Base-by-base conservation (phyloP, 2,888 invertebrate species). In the Heliconius cydno region DNA sequence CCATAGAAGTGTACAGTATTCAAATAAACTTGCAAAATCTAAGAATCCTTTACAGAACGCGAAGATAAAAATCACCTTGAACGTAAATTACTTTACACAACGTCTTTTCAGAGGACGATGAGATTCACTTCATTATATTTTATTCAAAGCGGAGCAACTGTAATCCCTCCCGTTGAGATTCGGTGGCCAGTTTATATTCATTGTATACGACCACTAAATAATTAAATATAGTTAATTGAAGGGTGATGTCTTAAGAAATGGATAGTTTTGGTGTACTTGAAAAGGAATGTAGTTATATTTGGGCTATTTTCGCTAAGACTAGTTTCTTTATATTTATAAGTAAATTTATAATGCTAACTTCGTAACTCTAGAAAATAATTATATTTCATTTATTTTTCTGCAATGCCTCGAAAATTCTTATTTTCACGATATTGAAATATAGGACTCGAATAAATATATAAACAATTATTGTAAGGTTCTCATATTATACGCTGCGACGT, bases 11-110 rank as follows among this genome's bases (percentile, higher is more conserved):
- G 67, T 13, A 28, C 28, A 52, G 52, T 52, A n/a, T 6, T 30
- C 30, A 68, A 76, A 41, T n/a, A 73, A 22, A 73, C 72, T 30
- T 22, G 34, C 57, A 73, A 76, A 80, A 68, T 65, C 66, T 60
- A 68, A 57, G 81, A 79, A 78, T 63, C 78, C 80, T 46, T 67
- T 76, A 60, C 77, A 77, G 9, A 80, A 76, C 60, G n/a, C 73
- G 78, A 66, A 77, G 78, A 78, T 79, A 82, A 82, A 79, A 80
- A 80, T 75, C 77, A 81, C 82, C 79, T 77, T 76, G 60, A 80
- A 71, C 79, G 80, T 79, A 79, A 82, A 82, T 82, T 82, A 82
- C 82, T 82, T 82, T 82, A 80, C 79, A 80, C 82, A 79, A 66
- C 77, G 67, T 80, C 80, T 78, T 80, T 78, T 81, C 77, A 79